A percentile compares a stretch with the other conserved stretches of the same genome.
phyloP scores from a whole-genome alignment of 1,140 invertebrate genomes.

The Kradibia gibbosae region DNA sequence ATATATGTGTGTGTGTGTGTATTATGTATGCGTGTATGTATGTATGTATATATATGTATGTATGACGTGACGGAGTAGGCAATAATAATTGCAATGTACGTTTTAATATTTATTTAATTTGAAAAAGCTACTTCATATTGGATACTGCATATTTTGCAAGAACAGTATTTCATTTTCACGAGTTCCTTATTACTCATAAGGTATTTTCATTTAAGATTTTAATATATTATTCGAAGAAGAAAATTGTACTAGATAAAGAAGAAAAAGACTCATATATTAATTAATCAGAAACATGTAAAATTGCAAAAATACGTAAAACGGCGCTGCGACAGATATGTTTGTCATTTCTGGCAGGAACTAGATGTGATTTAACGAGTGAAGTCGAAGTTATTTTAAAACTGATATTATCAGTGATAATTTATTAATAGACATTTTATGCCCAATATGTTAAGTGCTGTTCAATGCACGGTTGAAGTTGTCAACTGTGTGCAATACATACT shows the following conservation, averaged over 20 bases:
- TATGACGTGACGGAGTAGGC: constrained; percentile 40
- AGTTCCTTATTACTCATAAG: constrained; percentile 44
- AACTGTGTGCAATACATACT: constrained; percentile 46
- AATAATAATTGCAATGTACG: constrained; percentile 48
- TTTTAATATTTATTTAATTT: constrained; percentile 51
- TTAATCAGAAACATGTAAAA: background rate
- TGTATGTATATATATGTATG: constrained; percentile 21
- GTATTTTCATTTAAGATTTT: constrained; percentile 21
- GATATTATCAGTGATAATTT: constrained; percentile 35
- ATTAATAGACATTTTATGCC: constrained; percentile 41
- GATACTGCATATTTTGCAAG: constrained; percentile 44
- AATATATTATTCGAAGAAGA: background rate
- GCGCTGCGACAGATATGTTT: constrained; percentile 38
- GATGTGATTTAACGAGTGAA: constrained; percentile 46
- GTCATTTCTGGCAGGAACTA: constrained; percentile 50
- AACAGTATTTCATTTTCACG: constrained; percentile 44
- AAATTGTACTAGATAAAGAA: constrained; percentile 10
- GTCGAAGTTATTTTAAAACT: constrained; percentile 40
- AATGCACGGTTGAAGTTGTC: constrained; percentile 6
- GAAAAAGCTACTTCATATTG: constrained; percentile 46
- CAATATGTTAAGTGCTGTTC: constrained; percentile 31
- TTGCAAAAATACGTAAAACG: constrained; percentile 27
- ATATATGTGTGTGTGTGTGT: background rate
- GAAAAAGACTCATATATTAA: background rate
- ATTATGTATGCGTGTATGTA: background rate